phyloP scores from a whole-genome alignment of 2,888 invertebrate genomes.

The Andrena chrysosceles region DNA sequence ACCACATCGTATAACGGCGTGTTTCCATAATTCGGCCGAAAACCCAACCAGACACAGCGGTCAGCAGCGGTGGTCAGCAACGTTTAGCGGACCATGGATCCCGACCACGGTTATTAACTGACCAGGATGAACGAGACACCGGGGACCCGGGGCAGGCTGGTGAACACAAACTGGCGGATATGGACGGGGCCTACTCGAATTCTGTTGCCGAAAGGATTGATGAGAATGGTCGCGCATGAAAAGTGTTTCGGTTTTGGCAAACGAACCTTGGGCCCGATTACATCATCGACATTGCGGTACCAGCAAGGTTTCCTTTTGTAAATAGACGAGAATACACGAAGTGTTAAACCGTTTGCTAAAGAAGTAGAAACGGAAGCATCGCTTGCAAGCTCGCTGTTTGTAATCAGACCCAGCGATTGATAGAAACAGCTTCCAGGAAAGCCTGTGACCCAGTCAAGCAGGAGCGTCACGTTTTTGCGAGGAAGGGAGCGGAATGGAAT shows the following conservation, averaged over 20 bases:
- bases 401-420: too few relatives aligned
- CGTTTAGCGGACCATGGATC: slow-evolving; percentile 59
- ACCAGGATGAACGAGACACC: slow-evolving; percentile 83
- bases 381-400: too few relatives aligned
- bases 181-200: slow-evolving; percentile 61
- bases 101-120: slow-evolving; percentile 81
- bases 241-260: slow-evolving; percentile 61
- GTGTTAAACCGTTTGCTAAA: too few relatives aligned
- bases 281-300: slow-evolving; percentile 56
- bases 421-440: too few relatives aligned
- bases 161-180: slow-evolving; percentile 60
- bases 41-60: slow-evolving; percentile 71
- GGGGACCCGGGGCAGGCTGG: slow-evolving; percentile 74
- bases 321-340: not conserved
- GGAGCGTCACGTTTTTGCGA: not conserved
- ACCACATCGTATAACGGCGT: slow-evolving; percentile 78
- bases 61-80: slow-evolving; percentile 61
- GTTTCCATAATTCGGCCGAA: slow-evolving; percentile 81
- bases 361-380: too few relatives aligned
- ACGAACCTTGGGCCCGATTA: slow-evolving; percentile 58
- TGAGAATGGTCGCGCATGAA: slow-evolving; percentile 54
- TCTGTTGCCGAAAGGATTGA: slow-evolving; percentile 76
- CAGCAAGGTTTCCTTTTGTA: not conserved
- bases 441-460: not conserved
- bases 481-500: slow-evolving; percentile 12